Conservation (phyloP, 1,140 invertebrate species). For the Drosophila ananassae region DNA sequence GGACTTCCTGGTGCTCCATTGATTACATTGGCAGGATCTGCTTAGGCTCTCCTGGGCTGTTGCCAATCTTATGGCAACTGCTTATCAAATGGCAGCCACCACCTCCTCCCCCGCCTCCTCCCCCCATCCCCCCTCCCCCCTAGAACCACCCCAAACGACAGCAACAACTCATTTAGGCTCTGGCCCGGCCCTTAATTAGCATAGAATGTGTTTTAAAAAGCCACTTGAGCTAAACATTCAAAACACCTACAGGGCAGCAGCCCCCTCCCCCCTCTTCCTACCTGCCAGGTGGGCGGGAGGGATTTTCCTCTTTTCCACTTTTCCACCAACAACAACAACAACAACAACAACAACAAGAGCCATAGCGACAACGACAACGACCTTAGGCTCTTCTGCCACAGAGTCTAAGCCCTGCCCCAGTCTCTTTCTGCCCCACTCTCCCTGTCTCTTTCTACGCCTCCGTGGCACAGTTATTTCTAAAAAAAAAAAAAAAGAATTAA, state of each 20-base stretch:
- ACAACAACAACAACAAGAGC: constrained; percentile 14
- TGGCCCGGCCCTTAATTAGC: constrained; percentile 71
- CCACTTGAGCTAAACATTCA: constrained; percentile 81
- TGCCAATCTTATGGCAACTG: constrained; percentile 23
- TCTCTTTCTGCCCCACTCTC: constrained; percentile 8
- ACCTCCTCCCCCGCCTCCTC: no score
- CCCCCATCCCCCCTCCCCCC: no score
- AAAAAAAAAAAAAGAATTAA: constrained; percentile 30
- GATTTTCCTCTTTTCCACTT: constrained; percentile 30
- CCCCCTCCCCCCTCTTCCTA: not conserved
- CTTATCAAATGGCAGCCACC: constrained; percentile 64
- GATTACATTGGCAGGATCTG: constrained; percentile 67
- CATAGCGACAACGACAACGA: constrained; percentile 48
- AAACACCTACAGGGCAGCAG: constrained; percentile 67
- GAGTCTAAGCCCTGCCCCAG: constrained; percentile 10
- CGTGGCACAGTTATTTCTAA: constrained; percentile 60
- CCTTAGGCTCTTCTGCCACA: constrained; percentile 71
- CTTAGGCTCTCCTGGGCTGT: no score
- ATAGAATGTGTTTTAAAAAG: constrained; percentile 82
- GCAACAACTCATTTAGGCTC: constrained; percentile 65
- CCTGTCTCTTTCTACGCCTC: not conserved
- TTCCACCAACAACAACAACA: constrained; percentile 37
- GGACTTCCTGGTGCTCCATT: constrained; percentile 41
- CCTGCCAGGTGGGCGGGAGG: not conserved
- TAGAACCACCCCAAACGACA: no score